A percentile compares a stretch with the other conserved stretches of the same genome.
Evolutionary conservation across 2,113 vertebrate species (phyloP).

Genomic region (Motacilla alba): DNA sequence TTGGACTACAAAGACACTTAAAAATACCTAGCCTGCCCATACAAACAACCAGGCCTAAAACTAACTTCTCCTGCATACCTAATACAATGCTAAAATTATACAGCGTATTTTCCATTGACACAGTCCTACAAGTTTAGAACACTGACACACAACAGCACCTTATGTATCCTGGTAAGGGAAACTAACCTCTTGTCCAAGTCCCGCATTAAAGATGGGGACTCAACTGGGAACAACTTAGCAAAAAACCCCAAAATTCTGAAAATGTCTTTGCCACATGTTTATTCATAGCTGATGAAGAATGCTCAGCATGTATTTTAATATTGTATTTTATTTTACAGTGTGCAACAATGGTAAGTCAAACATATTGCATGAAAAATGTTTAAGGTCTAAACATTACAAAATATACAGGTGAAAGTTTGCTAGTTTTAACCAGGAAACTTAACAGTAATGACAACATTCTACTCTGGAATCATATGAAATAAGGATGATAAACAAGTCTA

Average conservation of each 20-base stretch:
- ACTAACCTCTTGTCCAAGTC: background rate
- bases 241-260: background rate
- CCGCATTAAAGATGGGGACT: background rate
- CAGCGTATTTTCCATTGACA: background rate
- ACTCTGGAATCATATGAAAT: background rate
- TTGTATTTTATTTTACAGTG: background rate
- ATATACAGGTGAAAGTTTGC: background rate
- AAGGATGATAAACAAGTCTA: background rate
- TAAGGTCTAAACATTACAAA: background rate
- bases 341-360: background rate
- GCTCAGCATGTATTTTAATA: background rate
- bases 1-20: background rate
- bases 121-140: background rate
- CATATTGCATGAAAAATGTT: background rate
- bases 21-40: background rate
- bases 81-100: background rate
- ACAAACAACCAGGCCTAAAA: background rate
- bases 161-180: background rate
- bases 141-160: fast-evolving
- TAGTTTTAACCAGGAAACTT: background rate
- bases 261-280: background rate
- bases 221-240: background rate
- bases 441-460: background rate
- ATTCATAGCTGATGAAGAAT: background rate
- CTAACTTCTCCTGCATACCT: background rate